Conservation (phyloP, 1,140 invertebrate genomes). For the Maniola jurtina region DNA sequence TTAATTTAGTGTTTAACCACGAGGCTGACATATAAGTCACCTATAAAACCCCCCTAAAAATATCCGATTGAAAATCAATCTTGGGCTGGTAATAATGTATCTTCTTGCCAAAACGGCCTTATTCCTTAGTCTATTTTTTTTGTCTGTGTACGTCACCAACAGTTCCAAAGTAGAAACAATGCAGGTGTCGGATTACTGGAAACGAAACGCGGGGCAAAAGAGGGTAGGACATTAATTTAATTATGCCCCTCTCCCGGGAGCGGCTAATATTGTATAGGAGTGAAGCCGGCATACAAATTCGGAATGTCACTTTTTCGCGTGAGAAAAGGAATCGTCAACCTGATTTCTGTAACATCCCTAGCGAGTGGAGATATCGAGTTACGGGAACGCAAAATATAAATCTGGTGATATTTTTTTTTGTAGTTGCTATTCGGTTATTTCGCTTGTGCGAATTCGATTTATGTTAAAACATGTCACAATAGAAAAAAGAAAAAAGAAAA, state of each 20-base stretch:
- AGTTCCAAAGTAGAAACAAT: conserved; percentile 52
- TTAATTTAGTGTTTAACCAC: too few relatives aligned
- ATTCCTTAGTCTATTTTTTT: too few relatives aligned
- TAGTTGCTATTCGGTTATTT: not conserved
- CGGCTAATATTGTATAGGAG: conserved; percentile 74
- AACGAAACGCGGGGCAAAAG: conserved; percentile 55
- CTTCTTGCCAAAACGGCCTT: too few relatives aligned
- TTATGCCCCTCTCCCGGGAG: conserved; percentile 73
- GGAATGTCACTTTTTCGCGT: conserved; percentile 73
- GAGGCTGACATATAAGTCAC: too few relatives aligned
- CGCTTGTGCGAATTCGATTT: not conserved
- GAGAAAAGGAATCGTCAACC: conserved; percentile 71
- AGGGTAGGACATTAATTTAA: conserved; percentile 79
- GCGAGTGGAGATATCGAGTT: conserved; percentile 55
- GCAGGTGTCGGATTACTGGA: conserved; percentile 73
- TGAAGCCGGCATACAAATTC: conserved; percentile 61
- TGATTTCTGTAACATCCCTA: conserved; percentile 67
- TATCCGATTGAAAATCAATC: too few relatives aligned
- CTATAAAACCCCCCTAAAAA: too few relatives aligned
- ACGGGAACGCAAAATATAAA: conserved; percentile 59
- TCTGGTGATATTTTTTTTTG: conserved; percentile 41
- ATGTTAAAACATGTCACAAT: not conserved
- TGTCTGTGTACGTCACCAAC: conserved; percentile 30
- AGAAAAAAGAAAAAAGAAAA: not conserved
- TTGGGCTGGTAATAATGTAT: too few relatives aligned